These are phyloP conservation scores for Hedychridium roseum DNA, from an alignment of 2,888 invertebrate species.

Conservation along the genomic window DNA sequence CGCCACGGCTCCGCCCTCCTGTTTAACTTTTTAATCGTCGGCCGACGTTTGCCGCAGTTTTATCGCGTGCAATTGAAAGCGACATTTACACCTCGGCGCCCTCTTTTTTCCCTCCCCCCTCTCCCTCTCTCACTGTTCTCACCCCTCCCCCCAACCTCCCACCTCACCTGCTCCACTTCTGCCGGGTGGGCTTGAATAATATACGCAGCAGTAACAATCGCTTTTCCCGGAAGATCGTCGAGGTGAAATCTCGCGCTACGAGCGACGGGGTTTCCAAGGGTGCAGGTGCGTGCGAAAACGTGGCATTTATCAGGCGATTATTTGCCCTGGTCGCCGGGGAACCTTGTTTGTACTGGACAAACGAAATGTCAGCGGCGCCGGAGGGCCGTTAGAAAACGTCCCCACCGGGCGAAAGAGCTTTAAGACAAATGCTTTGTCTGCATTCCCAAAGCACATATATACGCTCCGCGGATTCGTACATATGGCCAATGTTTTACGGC, in stretches of 20 bases:
- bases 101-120: no score
- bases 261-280: slow-evolving; percentile 22
- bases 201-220: slow-evolving; percentile 11
- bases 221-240: slow-evolving; percentile 1
- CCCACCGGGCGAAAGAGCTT: not conserved
- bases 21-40: no score
- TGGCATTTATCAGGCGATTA: slow-evolving; percentile 39
- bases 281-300: slow-evolving; percentile 20
- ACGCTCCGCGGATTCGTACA: no score
- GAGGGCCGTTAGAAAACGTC: slow-evolving; percentile 11
- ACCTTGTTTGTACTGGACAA: slow-evolving; percentile 30
- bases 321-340: slow-evolving; percentile 28
- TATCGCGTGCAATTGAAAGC: no score
- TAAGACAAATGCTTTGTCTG: not conserved
- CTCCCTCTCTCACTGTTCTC: no score
- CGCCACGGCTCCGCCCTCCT: no score
- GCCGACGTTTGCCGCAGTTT: no score
- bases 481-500: no score
- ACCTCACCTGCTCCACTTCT: no score
- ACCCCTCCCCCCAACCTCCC: no score
- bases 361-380: slow-evolving; percentile 32
- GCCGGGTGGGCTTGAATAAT: no score
- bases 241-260: slow-evolving; percentile 19
- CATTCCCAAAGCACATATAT: not conserved
- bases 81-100: no score